These are phyloP conservation scores for Mormyrops attenuatus DNA, from an alignment of 2,797 vertebrate species.

Conservation along the genomic window DNA sequence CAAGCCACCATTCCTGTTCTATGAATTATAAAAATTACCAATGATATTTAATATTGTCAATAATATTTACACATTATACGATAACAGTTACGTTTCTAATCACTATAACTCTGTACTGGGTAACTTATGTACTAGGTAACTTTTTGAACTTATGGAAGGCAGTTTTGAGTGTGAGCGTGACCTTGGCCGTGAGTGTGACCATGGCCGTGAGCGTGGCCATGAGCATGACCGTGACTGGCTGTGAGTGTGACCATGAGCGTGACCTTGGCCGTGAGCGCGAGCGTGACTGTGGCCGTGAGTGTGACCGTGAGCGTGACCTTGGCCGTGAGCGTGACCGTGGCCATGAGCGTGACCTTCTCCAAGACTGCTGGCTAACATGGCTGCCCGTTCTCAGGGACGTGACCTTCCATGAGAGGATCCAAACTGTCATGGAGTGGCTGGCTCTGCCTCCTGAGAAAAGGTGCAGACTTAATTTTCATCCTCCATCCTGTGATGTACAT, in stretches of 20 bases:
- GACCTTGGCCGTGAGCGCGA: background rate
- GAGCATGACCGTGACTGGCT: no score
- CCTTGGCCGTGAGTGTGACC: no score
- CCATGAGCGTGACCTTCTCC: background rate
- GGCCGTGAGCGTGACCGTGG: background rate
- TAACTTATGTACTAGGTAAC: background rate
- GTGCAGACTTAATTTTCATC: conserved; percentile 52
- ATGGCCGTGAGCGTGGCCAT: no score
- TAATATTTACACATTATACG: background rate
- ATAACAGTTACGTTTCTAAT: background rate
- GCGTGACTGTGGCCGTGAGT: background rate
- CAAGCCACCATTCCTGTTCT: background rate
- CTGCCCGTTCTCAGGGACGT: conserved; percentile 48
- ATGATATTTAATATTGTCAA: background rate
- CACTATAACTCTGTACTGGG: background rate
- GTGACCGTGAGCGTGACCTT: background rate
- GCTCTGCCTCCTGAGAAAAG: conserved; percentile 66
- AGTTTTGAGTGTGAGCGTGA: background rate
- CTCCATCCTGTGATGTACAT: background rate
- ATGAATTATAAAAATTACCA: background rate
- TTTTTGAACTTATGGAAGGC: background rate
- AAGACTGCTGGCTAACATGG: background rate
- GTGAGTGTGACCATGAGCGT: background rate
- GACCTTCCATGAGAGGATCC: conserved; percentile 66
- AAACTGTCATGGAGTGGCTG: conserved; percentile 73